Conservation (phyloP, 2,888 invertebrate species). For the Coenonympha arcania region DNA sequence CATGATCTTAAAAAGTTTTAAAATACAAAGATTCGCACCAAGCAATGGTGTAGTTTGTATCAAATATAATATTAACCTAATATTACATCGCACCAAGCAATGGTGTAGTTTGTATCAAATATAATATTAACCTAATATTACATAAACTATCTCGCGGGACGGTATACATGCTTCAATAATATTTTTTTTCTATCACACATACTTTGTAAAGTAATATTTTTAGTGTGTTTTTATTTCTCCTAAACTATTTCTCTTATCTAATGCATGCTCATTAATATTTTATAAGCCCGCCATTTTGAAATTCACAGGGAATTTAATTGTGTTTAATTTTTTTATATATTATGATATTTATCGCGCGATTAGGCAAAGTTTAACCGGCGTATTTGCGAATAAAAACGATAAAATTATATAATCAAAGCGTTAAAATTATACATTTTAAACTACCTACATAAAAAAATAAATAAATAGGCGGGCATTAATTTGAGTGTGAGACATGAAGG, state of each 20-base stretch:
- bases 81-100: conserved; percentile 27
- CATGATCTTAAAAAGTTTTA: conserved; percentile 28
- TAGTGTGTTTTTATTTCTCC: conserved; percentile 36
- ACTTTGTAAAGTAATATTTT: conserved; percentile 37
- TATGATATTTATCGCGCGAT: not conserved
- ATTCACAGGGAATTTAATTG: conserved; percentile 30
- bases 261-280: conserved; percentile 70
- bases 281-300: conserved; percentile 47
- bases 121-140: conserved; percentile 14
- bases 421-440: conserved; percentile 7
- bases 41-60: conserved; percentile 14
- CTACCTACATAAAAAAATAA: conserved; percentile 51
- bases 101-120: not conserved
- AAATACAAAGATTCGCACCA: conserved; percentile 21
- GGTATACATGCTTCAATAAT: conserved; percentile 48
- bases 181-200: conserved; percentile 40
- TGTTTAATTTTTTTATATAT: not conserved
- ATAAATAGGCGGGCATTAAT: conserved; percentile 42
- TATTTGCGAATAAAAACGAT: not conserved
- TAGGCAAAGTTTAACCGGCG: not conserved
- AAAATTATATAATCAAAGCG: conserved; percentile 10
- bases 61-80: not conserved
- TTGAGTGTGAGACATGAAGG: conserved; percentile 49
- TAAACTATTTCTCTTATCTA: conserved; percentile 49
- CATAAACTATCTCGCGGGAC: conserved; percentile 42